Base-by-base conservation (phyloP, 2,797 vertebrate genomes). In the Jordanella pulchra region DNA sequence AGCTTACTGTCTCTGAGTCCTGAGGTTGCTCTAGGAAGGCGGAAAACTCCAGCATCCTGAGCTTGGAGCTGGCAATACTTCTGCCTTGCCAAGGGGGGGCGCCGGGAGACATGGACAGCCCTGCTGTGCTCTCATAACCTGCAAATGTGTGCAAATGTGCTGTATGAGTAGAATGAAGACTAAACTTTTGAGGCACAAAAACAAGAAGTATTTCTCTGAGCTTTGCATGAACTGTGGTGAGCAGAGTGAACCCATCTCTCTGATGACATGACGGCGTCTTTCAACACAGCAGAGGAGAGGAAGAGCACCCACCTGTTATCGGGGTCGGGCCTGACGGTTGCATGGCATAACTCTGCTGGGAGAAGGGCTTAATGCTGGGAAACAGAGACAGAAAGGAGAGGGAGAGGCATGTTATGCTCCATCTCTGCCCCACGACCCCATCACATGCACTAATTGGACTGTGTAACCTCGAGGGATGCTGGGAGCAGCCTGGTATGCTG, bases 31-130 rank as follows among this genome's bases (percentile, higher is more conserved):
- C 97, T 85, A 99, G 92, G 89, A 97, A 99, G 47, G 97, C 95
- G 0, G 97, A 98, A 91, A 98, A 99, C 89, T 99, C 97, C 89
- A 98, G 87, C 96, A 98, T 96, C 87, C 96, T 95, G 70, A 99
- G 94, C 85, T 96, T 97, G 84, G 96, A 95, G 91, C 96, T 96
- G 86, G 96, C 96, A 79, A 99, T 97, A 39, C 96, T 93, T 87
- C 96, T 93, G 75, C 96, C 97, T 89, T 96, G 97, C 97, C 97
- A 98, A 4, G 95, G 95, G 66, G 96, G 95, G 45, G 94, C 92
- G 7, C 95, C 93, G 0, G 95, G 94, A 39, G 95, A 95, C 87
- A 96, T 92, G 21, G 96, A 93, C 21, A 96, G 89, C 21, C 95
- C 95, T 7, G 94, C 76, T 0, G 96, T 89, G 92, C 95, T 96